Evolutionary conservation across 2,797 vertebrate species (phyloP).

Genomic region (Orestias chungarensis): DNA sequence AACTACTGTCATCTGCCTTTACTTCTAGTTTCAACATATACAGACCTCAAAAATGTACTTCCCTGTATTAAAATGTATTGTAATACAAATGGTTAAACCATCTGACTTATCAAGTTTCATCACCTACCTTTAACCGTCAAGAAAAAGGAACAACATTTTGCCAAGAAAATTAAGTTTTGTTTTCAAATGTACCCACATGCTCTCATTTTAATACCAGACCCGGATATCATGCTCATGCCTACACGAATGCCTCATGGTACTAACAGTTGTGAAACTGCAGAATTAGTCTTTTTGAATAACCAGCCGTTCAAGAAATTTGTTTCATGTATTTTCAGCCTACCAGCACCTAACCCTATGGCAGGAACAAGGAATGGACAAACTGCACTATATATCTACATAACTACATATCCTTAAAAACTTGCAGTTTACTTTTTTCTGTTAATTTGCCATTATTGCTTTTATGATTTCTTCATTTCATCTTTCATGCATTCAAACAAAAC

Average conservation of each 20-base stretch:
- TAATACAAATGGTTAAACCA: not conserved
- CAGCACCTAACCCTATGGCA: not conserved
- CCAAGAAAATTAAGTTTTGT: not conserved
- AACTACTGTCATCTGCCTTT: not conserved
- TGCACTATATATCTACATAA: not conserved
- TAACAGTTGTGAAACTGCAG: not conserved
- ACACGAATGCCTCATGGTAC: not conserved
- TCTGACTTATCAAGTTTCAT: not conserved
- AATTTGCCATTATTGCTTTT: slow-evolving; percentile 2
- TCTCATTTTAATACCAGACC: not conserved
- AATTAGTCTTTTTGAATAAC: not conserved
- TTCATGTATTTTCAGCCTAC: not conserved
- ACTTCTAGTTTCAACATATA: not conserved
- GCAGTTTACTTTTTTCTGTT: not conserved
- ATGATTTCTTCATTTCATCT: slow-evolving; percentile 20
- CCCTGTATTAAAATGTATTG: not conserved
- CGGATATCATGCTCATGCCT: not conserved
- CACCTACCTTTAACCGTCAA: not conserved
- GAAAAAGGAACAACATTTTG: not conserved
- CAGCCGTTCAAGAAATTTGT: not conserved
- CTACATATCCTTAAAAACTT: not conserved
- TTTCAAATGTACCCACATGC: not conserved
- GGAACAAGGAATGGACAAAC: not conserved
- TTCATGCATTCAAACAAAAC: slow-evolving; percentile 6
- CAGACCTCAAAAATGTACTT: not conserved